phyloP scores from a whole-genome alignment of 2,113 vertebrate genomes.

The Tragelaphus strepsiceros region DNA sequence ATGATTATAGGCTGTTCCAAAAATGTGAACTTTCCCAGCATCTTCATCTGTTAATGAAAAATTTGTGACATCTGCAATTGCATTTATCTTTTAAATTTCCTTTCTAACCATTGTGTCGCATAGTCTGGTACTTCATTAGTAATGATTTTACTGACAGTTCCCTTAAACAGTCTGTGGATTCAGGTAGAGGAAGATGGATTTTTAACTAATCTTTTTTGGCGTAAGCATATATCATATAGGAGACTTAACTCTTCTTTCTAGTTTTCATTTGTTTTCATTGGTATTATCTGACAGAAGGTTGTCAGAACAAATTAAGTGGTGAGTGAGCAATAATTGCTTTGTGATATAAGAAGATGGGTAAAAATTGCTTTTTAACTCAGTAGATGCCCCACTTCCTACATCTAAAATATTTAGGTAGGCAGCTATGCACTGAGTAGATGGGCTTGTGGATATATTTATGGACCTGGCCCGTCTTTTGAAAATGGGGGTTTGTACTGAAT shows the following conservation, averaged over 20 bases:
- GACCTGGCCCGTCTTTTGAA: neutral
- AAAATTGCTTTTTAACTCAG: conserved; percentile 56
- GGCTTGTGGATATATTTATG: neutral
- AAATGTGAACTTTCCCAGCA: conserved; percentile 7
- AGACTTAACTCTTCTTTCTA: conserved; percentile 52
- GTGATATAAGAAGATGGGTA: conserved; percentile 38
- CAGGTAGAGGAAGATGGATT: conserved; percentile 69
- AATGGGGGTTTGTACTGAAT: neutral
- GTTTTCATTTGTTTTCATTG: conserved; percentile 69
- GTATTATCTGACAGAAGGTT: conserved; percentile 54
- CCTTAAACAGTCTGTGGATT: conserved; percentile 51
- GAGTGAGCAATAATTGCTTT: conserved; percentile 49
- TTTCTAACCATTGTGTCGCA: conserved; percentile 44
- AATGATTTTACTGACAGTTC: conserved; percentile 68
- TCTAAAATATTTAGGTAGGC: neutral
- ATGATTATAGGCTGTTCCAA: neutral
- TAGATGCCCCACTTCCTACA: neutral
- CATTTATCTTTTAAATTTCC: conserved; percentile 60
- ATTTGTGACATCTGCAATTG: conserved; percentile 45
- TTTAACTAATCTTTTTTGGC: conserved; percentile 68
- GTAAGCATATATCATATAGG: conserved; percentile 49
- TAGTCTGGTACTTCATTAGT: conserved; percentile 69
- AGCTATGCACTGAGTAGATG: neutral
- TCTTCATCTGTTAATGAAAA: conserved; percentile 54
- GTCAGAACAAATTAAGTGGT: conserved; percentile 60